These are phyloP conservation scores for Callorhinus ursinus DNA, from an alignment of 2,113 vertebrate genomes.

Conservation along the genomic window DNA sequence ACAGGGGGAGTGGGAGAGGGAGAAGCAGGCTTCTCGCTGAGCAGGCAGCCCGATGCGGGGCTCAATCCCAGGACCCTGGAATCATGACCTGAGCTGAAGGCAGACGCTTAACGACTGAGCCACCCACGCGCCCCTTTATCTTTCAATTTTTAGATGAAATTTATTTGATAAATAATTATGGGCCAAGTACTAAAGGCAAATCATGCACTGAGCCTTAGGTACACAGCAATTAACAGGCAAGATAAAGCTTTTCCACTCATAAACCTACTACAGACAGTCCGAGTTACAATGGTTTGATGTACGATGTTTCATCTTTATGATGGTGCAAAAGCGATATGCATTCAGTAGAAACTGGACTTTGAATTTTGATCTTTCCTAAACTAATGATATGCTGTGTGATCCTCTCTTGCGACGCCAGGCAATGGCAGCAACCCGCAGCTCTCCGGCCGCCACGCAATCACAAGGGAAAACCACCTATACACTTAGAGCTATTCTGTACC, in stretches of 20 bases:
- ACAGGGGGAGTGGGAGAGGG: too few relatives aligned
- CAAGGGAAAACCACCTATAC: not conserved
- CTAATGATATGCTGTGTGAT: not conserved
- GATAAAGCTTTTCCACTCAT: not conserved
- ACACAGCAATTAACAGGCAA: not conserved
- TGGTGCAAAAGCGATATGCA: not conserved
- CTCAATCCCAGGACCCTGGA: too few relatives aligned
- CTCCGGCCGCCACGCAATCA: not conserved
- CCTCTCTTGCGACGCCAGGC: not conserved
- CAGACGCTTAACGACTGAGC: too few relatives aligned
- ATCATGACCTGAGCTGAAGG: too few relatives aligned
- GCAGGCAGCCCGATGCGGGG: too few relatives aligned
- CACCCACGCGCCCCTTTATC: not conserved
- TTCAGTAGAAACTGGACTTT: not conserved
- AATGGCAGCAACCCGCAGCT: not conserved
- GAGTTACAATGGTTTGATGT: not conserved
- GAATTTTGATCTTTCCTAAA: not conserved
- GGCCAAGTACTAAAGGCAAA: not conserved
- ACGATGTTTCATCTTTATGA: not conserved
- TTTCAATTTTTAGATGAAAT: not conserved
- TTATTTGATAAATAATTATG: not conserved
- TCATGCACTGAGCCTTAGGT: not conserved
- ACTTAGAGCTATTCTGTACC: not conserved
- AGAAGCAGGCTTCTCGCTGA: too few relatives aligned
- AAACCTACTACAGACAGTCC: not conserved